A percentile compares a stretch with the other conserved stretches of the same genome.
Conservation (phyloP, 1,140 invertebrate genomes). For the Trachymyrmex septentrionalis region DNA sequence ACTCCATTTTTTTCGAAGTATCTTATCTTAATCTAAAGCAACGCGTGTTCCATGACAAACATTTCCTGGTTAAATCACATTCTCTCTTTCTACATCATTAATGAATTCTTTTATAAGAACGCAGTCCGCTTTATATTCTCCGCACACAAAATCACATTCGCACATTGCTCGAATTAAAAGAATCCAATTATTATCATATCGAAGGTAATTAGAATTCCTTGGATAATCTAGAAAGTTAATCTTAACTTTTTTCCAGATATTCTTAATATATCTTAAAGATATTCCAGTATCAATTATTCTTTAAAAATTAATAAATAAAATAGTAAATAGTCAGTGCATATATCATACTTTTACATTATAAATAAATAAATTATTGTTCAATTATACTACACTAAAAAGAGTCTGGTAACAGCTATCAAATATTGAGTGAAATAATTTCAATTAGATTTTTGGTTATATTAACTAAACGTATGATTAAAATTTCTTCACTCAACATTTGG, state of each 20-base stretch:
- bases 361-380: neutral
- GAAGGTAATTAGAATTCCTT: neutral
- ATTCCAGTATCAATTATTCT: slow-evolving; percentile 5
- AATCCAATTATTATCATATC: no score
- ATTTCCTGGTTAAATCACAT: neutral
- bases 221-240: neutral
- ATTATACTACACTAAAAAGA: neutral
- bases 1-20: neutral
- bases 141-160: slow-evolving; percentile 6
- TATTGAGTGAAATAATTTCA: no score
- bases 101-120: slow-evolving; percentile 24
- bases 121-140: neutral
- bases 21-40: slow-evolving; percentile 7
- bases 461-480: no score
- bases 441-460: no score
- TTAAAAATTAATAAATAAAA: neutral
- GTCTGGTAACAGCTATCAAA: no score
- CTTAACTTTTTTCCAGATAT: neutral
- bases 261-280: neutral
- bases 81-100: neutral
- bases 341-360: neutral
- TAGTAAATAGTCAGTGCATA: neutral
- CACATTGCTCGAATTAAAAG: neutral
- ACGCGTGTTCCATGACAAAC: neutral
- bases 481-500: no score